These are phyloP conservation scores for Dicyrtomina minuta DNA, from an alignment of 2,888 invertebrate genomes.

Conservation along the genomic window DNA sequence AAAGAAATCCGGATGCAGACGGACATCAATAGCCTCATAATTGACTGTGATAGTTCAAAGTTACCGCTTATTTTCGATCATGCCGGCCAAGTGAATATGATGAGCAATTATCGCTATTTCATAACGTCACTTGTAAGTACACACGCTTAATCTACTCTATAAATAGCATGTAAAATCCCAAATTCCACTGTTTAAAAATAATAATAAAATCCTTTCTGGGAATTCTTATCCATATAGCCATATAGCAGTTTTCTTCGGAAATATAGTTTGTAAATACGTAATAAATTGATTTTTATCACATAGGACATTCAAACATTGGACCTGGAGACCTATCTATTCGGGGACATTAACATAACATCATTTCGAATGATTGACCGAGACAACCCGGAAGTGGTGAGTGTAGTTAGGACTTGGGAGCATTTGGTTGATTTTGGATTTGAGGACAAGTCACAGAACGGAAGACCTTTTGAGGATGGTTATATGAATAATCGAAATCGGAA, in stretches of 20 bases:
- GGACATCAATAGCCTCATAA: constrained; percentile 47
- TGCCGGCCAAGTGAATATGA: constrained; percentile 49
- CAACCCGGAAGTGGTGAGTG: constrained; percentile 73
- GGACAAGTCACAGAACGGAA: constrained; percentile 30
- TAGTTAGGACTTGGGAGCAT: constrained; percentile 71
- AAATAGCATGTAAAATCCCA: not conserved
- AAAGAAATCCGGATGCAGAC: constrained; percentile 47
- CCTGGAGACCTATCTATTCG: constrained; percentile 89
- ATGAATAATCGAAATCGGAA: constrained; percentile 35
- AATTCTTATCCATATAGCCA: not conserved
- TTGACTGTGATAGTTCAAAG: constrained; percentile 52
- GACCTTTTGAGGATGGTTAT: constrained; percentile 39
- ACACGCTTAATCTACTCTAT: not conserved
- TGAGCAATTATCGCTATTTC: constrained; percentile 51
- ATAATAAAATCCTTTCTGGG: constrained; percentile 28
- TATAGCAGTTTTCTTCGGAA: not conserved
- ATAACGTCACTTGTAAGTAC: constrained; percentile 51
- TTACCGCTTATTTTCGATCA: constrained; percentile 50
- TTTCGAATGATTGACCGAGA: constrained; percentile 85
- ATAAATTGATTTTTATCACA: not conserved
- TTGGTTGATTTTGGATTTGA: constrained; percentile 46
- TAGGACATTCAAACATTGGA: constrained; percentile 90
- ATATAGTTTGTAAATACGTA: not conserved
- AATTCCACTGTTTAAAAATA: constrained; percentile 14
- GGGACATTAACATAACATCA: constrained; percentile 93